Conservation (phyloP, 2,888 invertebrate genomes). For the Conchocele bisecta region DNA sequence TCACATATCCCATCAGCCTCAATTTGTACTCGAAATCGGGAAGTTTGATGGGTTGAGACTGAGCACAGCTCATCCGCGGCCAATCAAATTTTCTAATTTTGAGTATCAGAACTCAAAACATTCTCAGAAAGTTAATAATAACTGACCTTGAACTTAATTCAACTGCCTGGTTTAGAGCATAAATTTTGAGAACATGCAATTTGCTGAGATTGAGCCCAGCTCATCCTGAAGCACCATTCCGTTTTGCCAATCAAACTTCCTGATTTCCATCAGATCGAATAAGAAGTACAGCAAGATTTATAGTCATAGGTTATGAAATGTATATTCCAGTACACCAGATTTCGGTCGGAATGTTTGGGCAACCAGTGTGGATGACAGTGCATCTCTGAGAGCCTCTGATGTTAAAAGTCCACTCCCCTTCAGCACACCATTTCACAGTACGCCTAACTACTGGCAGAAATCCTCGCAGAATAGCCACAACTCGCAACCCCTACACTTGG, state of each 20-base stretch:
- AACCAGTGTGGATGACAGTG: conserved; percentile 59
- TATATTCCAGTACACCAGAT: conserved; percentile 55
- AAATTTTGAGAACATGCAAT: not conserved
- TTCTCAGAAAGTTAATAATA: too few species aligned
- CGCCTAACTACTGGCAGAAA: conserved; percentile 56
- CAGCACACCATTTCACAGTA: conserved; percentile 48
- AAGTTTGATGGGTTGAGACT: too few species aligned
- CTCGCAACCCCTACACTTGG: not conserved
- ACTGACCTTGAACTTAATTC: too few species aligned
- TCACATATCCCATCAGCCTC: too few species aligned
- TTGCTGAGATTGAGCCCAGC: too few species aligned
- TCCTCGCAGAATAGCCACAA: not conserved
- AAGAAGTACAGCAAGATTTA: not conserved
- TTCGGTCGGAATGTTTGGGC: conserved; percentile 65
- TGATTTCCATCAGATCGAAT: not conserved
- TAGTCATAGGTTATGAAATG: not conserved
- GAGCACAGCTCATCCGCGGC: too few species aligned
- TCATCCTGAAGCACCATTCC: too few species aligned
- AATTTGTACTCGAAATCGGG: too few species aligned
- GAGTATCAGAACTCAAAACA: too few species aligned
- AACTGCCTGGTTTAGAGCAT: too few species aligned
- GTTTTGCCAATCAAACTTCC: too few species aligned
- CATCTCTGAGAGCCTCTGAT: conserved; percentile 38
- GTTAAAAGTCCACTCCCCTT: conserved; percentile 53
- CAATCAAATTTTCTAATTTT: too few species aligned